A percentile compares a stretch with the other conserved stretches of the same genome.
phyloP scores from a whole-genome alignment of 2,113 vertebrate genomes.

The Zosterops borbonicus region DNA sequence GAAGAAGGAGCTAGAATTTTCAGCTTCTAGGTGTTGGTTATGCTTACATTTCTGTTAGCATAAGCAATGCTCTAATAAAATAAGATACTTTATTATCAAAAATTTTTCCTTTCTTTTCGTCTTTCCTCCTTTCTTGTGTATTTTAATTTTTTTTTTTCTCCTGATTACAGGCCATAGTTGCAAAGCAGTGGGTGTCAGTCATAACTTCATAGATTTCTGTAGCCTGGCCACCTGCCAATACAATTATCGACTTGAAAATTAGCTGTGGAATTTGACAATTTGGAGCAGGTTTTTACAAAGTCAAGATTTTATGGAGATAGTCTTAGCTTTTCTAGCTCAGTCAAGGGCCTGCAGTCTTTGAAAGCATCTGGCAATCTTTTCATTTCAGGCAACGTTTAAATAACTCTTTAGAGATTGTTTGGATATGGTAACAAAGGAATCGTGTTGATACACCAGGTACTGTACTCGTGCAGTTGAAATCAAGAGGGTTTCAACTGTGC shows the following conservation, averaged over 20 bases:
- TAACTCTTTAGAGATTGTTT: neutral
- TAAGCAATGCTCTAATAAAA: neutral
- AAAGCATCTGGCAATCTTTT: neutral
- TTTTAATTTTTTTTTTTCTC: neutral
- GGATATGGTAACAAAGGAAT: neutral
- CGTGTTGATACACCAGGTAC: neutral
- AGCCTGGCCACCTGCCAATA: neutral
- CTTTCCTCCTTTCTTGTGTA: neutral
- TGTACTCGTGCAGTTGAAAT: neutral
- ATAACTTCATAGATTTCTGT: conserved; percentile 21
- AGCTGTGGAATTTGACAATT: neutral
- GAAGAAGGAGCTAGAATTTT: neutral
- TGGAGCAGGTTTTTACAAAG: neutral
- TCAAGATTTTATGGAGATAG: neutral
- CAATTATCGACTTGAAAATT: conserved; percentile 32
- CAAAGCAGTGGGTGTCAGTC: neutral
- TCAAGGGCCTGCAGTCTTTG: neutral
- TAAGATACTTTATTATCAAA: neutral
- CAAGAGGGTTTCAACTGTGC: neutral
- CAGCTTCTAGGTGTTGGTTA: neutral
- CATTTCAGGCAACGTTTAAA: neutral
- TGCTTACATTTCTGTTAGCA: neutral
- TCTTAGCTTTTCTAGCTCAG: neutral
- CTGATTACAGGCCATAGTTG: neutral
- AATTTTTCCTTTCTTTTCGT: neutral